Percentiles rank a stretch among this genome's conserved stretches.
Conservation (phyloP, 2,113 vertebrate species). For the Cynocephalus volans region DNA sequence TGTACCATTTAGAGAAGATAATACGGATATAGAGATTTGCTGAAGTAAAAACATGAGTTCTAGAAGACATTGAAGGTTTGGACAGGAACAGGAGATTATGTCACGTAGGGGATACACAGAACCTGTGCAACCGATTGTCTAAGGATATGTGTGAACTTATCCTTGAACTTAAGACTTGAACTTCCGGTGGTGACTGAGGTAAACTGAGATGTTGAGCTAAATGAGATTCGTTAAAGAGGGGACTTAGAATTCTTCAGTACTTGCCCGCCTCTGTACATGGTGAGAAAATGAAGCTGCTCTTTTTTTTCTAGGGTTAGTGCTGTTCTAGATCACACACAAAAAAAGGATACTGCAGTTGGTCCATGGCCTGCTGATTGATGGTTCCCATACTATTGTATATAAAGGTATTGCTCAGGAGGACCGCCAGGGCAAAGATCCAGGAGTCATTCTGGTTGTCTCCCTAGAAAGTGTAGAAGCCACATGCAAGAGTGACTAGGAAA, state of each 20-base stretch:
- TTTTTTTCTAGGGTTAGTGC: neutral
- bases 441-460: slow-evolving; percentile 72
- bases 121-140: neutral
- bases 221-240: neutral
- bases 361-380: slow-evolving; percentile 77
- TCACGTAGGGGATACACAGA: neutral
- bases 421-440: slow-evolving; percentile 70
- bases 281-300: neutral
- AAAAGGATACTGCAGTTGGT: slow-evolving; percentile 81
- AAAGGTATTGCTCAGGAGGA: slow-evolving; percentile 81
- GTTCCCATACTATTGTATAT: slow-evolving; percentile 79
- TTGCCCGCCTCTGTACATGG: neutral
- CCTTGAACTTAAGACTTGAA: neutral
- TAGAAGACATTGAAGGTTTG: neutral
- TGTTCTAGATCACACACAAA: neutral
- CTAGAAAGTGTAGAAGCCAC: slow-evolving; percentile 56
- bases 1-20: neutral
- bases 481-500: neutral
- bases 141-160: neutral
- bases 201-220: neutral
- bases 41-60: neutral
- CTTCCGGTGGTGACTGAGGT: neutral
- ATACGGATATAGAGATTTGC: neutral
- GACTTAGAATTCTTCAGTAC: neutral
- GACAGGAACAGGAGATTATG: neutral